phyloP scores from a whole-genome alignment of 2,797 vertebrate species.

The Myotis daubentonii region DNA sequence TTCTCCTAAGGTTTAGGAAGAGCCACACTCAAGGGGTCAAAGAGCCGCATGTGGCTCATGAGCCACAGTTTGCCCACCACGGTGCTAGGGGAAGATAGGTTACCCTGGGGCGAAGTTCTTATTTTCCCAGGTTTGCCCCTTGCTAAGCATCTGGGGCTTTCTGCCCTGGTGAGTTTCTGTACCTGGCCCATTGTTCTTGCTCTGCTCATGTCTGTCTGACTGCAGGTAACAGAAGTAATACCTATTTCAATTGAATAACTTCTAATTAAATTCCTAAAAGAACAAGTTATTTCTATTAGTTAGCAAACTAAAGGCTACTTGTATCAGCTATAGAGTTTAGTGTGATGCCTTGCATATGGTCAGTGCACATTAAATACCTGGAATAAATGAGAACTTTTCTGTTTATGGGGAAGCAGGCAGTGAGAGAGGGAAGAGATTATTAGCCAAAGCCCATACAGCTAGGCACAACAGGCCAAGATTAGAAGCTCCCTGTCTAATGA shows the following conservation, averaged over 20 bases:
- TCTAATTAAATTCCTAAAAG: not conserved
- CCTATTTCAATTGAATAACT: not conserved
- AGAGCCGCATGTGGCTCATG: too few species aligned
- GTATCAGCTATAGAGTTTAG: not conserved
- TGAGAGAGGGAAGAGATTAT: not conserved
- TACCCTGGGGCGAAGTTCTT: too few species aligned
- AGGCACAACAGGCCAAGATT: not conserved
- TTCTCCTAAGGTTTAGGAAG: too few species aligned
- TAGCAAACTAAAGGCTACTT: not conserved
- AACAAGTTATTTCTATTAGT: not conserved
- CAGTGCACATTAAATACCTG: not conserved
- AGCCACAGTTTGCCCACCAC: too few species aligned
- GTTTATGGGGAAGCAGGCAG: not conserved
- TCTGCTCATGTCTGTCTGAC: too few species aligned
- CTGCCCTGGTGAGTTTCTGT: too few species aligned
- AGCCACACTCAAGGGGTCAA: too few species aligned
- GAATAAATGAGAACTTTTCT: not conserved
- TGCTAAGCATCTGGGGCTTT: too few species aligned
- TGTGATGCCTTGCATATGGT: not conserved
- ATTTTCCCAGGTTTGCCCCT: too few species aligned
- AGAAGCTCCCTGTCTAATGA: not conserved
- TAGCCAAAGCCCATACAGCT: not conserved
- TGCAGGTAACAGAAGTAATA: not conserved
- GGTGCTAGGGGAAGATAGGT: too few species aligned
- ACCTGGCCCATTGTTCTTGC: too few species aligned